A percentile compares a stretch with the other conserved stretches of the same genome.
These are phyloP conservation scores for Eupleurogrammus muticus DNA, from an alignment of 2,797 vertebrate genomes.

Conservation along the genomic window DNA sequence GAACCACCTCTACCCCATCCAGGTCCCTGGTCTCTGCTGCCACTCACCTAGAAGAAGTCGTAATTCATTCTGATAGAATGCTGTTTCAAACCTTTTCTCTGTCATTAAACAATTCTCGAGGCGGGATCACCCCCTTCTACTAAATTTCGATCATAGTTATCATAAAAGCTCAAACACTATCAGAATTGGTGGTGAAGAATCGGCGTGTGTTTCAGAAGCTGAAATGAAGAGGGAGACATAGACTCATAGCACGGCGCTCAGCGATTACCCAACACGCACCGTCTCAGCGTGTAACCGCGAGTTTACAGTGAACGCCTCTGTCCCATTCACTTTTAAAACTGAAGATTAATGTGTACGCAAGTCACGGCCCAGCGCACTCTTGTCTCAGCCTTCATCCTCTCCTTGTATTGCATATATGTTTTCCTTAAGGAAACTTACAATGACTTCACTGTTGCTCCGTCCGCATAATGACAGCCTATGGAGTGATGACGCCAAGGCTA, in stretches of 20 bases:
- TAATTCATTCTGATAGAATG: background rate
- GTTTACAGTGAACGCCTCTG: conserved; percentile 36
- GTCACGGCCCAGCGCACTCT: background rate
- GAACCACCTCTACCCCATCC: too few relatives aligned
- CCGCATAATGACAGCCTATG: conserved; percentile 39
- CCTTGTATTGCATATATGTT: background rate
- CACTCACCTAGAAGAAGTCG: too few relatives aligned
- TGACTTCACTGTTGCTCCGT: conserved; percentile 15
- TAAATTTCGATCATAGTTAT: background rate
- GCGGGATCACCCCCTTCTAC: background rate
- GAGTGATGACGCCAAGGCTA: conserved; percentile 36
- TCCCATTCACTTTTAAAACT: background rate
- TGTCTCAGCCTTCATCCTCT: background rate
- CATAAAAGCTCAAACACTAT: background rate
- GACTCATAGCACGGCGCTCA: conserved; percentile 43
- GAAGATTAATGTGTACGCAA: background rate
- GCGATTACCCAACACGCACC: conserved; percentile 14
- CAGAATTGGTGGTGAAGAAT: too few relatives aligned
- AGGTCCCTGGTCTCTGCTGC: too few relatives aligned
- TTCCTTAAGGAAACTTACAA: conserved; percentile 29
- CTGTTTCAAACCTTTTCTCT: background rate
- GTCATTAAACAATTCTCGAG: background rate
- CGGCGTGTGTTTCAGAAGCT: too few relatives aligned
- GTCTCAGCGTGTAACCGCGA: conserved; percentile 16
- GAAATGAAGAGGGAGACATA: conserved; percentile 36